These are phyloP conservation scores for Tursiops truncatus DNA, from an alignment of 2,113 vertebrate species.

Conservation along the genomic window DNA sequence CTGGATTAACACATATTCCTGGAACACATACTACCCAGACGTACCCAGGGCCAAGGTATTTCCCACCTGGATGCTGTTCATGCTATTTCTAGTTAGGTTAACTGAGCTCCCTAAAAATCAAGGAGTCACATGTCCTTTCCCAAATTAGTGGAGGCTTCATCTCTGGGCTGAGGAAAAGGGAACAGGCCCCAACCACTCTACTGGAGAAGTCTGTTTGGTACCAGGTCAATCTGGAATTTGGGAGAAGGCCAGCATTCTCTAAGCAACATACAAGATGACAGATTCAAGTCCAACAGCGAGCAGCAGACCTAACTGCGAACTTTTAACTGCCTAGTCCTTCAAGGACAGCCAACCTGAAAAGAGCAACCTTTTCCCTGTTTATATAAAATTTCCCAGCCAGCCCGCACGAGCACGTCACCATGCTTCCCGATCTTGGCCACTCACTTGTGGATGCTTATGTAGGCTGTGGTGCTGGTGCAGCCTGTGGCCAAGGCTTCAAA, in stretches of 20 bases:
- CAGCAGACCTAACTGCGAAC: not conserved
- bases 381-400: not conserved
- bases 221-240: not conserved
- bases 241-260: not conserved
- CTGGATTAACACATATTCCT: not conserved
- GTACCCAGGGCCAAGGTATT: not conserved
- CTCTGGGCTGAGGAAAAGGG: not conserved
- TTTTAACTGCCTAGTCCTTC: not conserved
- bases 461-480: constrained; percentile 96
- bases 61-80: not conserved
- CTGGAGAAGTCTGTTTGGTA: not conserved
- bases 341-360: not conserved
- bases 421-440: constrained; percentile 11
- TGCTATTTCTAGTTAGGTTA: not conserved
- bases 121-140: not conserved
- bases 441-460: constrained; percentile 99
- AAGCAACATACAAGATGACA: not conserved
- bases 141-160: not conserved
- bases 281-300: not conserved
- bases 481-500: constrained; percentile 98
- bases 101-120: not conserved
- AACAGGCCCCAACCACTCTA: not conserved
- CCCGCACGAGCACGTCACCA: fast-evolving
- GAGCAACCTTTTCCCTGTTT: not conserved
- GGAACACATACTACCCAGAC: not conserved